phyloP scores from a whole-genome alignment of 2,888 invertebrate genomes.

The Ligdia adustata region DNA sequence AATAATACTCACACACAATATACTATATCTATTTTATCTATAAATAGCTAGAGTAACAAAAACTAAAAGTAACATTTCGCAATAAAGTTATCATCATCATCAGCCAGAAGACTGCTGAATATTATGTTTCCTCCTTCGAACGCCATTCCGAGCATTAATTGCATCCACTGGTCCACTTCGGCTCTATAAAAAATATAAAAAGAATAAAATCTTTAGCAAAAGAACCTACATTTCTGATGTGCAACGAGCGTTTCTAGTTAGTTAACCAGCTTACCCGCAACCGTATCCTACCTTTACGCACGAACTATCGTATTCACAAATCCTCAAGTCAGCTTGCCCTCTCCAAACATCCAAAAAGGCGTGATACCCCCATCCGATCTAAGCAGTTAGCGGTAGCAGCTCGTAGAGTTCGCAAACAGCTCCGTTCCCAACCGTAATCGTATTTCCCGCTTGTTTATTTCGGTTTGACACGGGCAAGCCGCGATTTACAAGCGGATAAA shows the following conservation, averaged over 20 bases:
- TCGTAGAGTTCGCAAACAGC: conserved; percentile 70
- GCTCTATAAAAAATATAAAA: no score
- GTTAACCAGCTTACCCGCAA: conserved; percentile 2
- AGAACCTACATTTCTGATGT: no score
- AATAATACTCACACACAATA: no score
- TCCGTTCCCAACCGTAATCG: conserved; percentile 62
- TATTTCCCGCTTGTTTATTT: conserved; percentile 69
- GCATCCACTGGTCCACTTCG: no score
- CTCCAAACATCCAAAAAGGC: conserved; percentile 32
- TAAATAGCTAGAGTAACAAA: no score
- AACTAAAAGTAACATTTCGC: no score
- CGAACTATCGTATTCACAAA: conserved; percentile 12
- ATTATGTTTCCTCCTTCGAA: no score
- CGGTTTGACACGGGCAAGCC: conserved; percentile 59
- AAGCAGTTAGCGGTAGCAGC: conserved; percentile 41
- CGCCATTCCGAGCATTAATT: no score
- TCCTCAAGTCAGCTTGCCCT: conserved; percentile 26
- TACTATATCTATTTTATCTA: no score
- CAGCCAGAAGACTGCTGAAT: no score
- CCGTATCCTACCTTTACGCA: conserved; percentile 5
- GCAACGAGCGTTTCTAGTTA: not conserved
- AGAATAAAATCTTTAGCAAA: no score
- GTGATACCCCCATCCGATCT: conserved; percentile 20
- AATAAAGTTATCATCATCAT: no score
- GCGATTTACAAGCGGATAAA: conserved; percentile 51